A percentile compares a stretch with the other conserved stretches of the same genome.
These are phyloP conservation scores for Alaudala cheleensis DNA, from an alignment of 2,113 vertebrate genomes.

Conservation along the genomic window DNA sequence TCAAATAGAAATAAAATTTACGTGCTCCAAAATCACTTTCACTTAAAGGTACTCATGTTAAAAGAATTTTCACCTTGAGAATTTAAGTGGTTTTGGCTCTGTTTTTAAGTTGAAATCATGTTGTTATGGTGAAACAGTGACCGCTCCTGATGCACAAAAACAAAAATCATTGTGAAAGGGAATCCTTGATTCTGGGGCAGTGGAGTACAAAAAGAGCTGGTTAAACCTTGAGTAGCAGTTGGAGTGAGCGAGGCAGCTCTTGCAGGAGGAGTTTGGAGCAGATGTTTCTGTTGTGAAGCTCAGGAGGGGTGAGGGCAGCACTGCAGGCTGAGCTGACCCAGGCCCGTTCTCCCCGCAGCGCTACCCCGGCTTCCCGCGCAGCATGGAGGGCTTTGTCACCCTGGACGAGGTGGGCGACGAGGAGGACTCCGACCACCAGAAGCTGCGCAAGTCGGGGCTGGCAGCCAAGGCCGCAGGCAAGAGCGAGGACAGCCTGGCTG, in stretches of 20 bases:
- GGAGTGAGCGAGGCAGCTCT: not conserved
- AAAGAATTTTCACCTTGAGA: not conserved
- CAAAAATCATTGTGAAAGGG: not conserved
- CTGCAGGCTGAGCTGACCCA: not conserved
- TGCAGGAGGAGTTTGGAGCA: not conserved
- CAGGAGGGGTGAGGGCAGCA: not conserved
- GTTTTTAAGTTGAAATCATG: not conserved
- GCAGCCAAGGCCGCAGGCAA: conserved; percentile 55
- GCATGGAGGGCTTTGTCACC: conserved; percentile 94
- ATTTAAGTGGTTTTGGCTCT: not conserved
- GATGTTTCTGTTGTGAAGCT: not conserved
- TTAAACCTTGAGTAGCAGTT: not conserved
- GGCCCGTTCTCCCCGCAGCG: conserved; percentile 70
- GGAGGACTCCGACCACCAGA: conserved; percentile 78
- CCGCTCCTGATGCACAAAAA: not conserved
- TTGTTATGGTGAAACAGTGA: not conserved
- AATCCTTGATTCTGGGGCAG: not conserved
- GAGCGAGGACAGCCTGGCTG: conserved; percentile 69
- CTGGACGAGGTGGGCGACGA: conserved; percentile 91
- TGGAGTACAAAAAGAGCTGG: not conserved
- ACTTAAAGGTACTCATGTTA: not conserved
- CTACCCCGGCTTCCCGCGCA: conserved; percentile 80
- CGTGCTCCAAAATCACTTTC: not conserved
- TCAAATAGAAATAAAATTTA: not conserved
- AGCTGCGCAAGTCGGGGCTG: conserved; percentile 67